phyloP scores from a whole-genome alignment of 2,888 invertebrate species.

The Drosophila parthenogenetica region DNA sequence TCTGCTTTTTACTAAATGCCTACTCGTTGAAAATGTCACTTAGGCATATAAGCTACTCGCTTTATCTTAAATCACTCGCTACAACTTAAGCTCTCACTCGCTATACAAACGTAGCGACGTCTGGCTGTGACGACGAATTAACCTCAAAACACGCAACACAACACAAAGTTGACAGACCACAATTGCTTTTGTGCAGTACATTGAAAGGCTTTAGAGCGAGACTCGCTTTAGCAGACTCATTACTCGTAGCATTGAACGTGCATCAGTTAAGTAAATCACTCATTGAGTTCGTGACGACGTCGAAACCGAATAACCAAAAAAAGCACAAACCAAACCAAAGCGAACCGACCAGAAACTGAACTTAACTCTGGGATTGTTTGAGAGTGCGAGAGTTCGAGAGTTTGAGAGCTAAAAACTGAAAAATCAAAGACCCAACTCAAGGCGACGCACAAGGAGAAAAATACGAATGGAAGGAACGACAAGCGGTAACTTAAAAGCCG shows the following conservation, averaged over 20 bases:
- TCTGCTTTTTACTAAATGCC: no score
- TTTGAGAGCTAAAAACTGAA: slow-evolving; percentile 24
- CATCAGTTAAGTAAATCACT: slow-evolving; percentile 66
- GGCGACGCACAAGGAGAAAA: slow-evolving; percentile 1
- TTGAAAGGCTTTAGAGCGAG: slow-evolving; percentile 5
- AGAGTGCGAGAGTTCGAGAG: not conserved
- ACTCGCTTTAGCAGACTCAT: slow-evolving; percentile 35
- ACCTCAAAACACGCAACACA: not conserved
- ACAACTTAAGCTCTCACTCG: not conserved
- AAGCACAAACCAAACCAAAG: slow-evolving; percentile 1
- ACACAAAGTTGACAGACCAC: slow-evolving; percentile 14
- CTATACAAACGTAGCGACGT: not conserved
- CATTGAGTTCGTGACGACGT: slow-evolving; percentile 51
- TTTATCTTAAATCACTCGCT: not conserved
- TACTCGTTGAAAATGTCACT: no score
- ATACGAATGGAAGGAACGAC: not conserved
- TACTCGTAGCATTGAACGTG: slow-evolving; percentile 57
- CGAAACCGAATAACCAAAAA: slow-evolving; percentile 19
- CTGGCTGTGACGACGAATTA: not conserved
- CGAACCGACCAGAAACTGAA: not conserved
- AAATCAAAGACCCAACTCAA: slow-evolving; percentile 61
- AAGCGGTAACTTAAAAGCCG: slow-evolving; percentile 65
- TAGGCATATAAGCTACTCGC: not conserved
- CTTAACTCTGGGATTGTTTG: not conserved
- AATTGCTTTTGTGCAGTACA: slow-evolving; percentile 4